Base-by-base conservation (phyloP, 2,113 vertebrate species). In the Procavia capensis region DNA sequence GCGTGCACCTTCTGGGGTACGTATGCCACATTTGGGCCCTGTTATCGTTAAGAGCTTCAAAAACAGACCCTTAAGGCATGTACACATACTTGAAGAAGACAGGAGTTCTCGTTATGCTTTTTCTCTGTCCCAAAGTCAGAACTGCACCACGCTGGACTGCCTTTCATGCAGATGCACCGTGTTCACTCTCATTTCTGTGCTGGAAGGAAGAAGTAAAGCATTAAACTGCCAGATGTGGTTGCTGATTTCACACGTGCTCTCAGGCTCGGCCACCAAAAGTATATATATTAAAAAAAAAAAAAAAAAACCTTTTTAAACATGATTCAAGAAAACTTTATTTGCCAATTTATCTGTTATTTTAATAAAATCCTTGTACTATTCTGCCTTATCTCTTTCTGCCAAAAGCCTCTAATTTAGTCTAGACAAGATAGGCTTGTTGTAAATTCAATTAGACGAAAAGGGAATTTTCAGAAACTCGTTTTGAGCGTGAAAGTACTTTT, bases 321-420 rank as follows among this genome's bases (percentile, higher is more conserved):
- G 85, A 47, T 57, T 29, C 54, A 39, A 68, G 9, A 7, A 61
- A 19, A 39, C 93, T 87, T 84, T 41, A 63, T 72, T 90, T 82
- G 9, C 3, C 72, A 72, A 61, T 9, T 1, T 72, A 72, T n/a
- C 57, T 27, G 47, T 31, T 70, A 70, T 79, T 45, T 95, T 25
- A 79, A 47, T 88, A 13, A 91, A 54, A 34, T 34, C 9, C 54
- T 81, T 47, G 27, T 57, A 50, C 50, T 36, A 43, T 25, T 75
- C 22, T 88, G 6, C 61, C 6, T n/a, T 57, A 1, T 27, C 16
- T 76, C 25, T 29, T 36, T 57, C 5, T 14, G 2, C 25, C 36
- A 63, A 25, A 61, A 31, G 17, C 9, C 0, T 54, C 8, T 80
- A 54, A 74, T 70, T 80, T 64, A 76, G 20, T 78, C 2, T 91